Percentiles rank a stretch among this genome's conserved stretches.
Evolutionary conservation across 64 coral and sea anemone genomes (phyloP).

Genomic region (Stylophora pistillata): DNA sequence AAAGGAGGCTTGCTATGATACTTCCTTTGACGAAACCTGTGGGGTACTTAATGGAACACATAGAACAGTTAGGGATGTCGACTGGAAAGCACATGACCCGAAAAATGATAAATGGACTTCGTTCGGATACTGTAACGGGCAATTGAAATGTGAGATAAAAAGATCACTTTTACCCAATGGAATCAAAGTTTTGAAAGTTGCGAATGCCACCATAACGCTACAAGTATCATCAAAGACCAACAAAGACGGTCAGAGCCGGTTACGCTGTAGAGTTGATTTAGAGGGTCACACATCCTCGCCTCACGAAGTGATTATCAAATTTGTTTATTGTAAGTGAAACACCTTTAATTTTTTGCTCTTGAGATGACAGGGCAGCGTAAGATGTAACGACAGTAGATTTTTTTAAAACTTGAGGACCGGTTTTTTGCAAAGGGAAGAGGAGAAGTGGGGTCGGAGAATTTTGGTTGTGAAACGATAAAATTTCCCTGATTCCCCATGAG

Average conservation of each 20-base stretch:
- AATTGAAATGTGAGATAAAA: not conserved
- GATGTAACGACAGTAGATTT: too few relatives aligned
- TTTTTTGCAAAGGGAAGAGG: too few relatives aligned
- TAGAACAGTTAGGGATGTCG: not conserved
- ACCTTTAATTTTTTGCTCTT: not conserved
- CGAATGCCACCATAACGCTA: not conserved
- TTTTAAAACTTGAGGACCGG: too few relatives aligned
- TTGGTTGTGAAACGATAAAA: too few relatives aligned
- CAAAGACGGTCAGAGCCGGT: not conserved
- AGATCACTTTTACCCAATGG: not conserved
- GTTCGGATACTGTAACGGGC: not conserved
- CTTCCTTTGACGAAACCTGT: not conserved
- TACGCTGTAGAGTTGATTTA: not conserved
- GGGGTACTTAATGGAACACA: not conserved
- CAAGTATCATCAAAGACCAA: not conserved
- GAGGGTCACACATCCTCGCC: not conserved
- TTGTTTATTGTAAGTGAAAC: not conserved
- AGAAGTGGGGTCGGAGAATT: too few relatives aligned
- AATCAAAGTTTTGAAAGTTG: not conserved
- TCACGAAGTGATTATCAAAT: constrained; percentile 5
- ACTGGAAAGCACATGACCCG: not conserved
- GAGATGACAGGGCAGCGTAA: too few relatives aligned
- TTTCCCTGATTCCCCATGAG: too few relatives aligned
- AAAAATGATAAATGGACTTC: not conserved
- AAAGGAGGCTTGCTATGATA: not conserved